Evolutionary conservation across 2,888 invertebrate species (phyloP), one percentile per base, ranked within the genome.

Genomic region (Smittia aterrima): DNA sequence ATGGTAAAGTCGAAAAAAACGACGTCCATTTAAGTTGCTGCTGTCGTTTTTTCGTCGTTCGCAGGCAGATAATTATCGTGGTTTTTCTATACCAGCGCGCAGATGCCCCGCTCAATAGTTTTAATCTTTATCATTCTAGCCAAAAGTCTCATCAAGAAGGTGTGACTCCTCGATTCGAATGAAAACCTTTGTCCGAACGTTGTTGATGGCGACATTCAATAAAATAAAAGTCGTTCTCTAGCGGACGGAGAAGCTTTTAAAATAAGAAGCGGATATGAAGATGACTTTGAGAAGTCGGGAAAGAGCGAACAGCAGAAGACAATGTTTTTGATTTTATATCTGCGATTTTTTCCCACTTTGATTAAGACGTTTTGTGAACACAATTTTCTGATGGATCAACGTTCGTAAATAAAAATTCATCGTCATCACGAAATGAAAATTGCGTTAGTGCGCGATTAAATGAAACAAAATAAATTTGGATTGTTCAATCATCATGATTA

Each of bases 201-300:
- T 62, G 72, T 72, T 24, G 71, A 20, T 62, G 16, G 25, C 62
- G 25, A 38, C 53, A n/a, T n/a, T n/a, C n/a, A 62, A 62, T 62
- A 64, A 27, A 64, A 25, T 25, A 2, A 58, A 47, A 58, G 58
- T 58, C n/a, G 58, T 58, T 58, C n/a, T 18, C 13, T 2, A 58
- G 58, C 58, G 58, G 20, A 7, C 58, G 16, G 16, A 22, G 47
- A 47, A 22, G 68, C 68, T 16, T 18, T 32, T 18, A 66, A 32
- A 18, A 20, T 16, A 6, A 70, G 70, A 72, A 72, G 72, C 72
- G 72, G 72, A 72, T 72, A 72, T 72, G 72, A 72, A 62, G 72
- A 72, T 62, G 62, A 62, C 72, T 72, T 72, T 72, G 72, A 72
- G 54, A 72, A 72, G 62, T 64, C 25, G 58, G 18, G n/a, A 16